phyloP scores from a whole-genome alignment of 2,113 vertebrate species.

The Leptobrachium ailaonicum region DNA sequence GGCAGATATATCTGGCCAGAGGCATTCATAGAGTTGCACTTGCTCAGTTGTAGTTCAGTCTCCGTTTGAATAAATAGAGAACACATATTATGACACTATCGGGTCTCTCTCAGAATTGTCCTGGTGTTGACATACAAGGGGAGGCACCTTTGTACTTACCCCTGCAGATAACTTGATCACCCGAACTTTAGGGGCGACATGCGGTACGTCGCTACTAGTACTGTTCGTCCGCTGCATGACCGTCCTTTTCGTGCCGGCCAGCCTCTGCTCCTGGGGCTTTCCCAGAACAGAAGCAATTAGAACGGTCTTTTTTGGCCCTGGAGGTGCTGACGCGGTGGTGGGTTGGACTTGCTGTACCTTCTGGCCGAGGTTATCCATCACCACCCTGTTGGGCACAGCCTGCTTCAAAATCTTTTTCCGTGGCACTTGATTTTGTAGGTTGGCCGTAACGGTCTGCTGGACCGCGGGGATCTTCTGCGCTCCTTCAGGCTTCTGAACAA shows the following conservation, averaged over 20 bases:
- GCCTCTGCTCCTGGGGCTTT: constrained; percentile 71
- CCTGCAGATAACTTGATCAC: constrained; percentile 87
- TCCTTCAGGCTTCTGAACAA: constrained; percentile 55
- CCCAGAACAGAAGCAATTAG: constrained; percentile 59
- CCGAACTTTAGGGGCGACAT: constrained; percentile 86
- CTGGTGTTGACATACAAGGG: too few relatives aligned
- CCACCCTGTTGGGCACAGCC: constrained; percentile 60
- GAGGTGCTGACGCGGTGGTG: constrained; percentile 53
- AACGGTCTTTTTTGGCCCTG: constrained; percentile 53
- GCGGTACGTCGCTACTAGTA: constrained; percentile 69
- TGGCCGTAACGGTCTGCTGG: constrained; percentile 52
- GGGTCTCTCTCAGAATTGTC: too few relatives aligned
- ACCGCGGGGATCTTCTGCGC: constrained; percentile 59
- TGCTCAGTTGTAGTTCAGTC: too few relatives aligned
- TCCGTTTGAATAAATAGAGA: too few relatives aligned
- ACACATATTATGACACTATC: too few relatives aligned
- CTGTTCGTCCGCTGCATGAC: constrained; percentile 90
- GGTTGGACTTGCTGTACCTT: constrained; percentile 57
- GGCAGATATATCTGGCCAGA: too few relatives aligned
- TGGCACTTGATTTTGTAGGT: constrained; percentile 62
- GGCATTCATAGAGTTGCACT: too few relatives aligned
- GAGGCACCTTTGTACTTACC: constrained; percentile 74
- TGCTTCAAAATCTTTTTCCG: constrained; percentile 65
- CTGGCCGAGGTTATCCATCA: constrained; percentile 58
- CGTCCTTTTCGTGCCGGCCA: constrained; percentile 84